Evolutionary conservation across 2,797 vertebrate species (phyloP), one percentile per base, ranked within the genome.

Genomic region (Macroramphosus scolopax): DNA sequence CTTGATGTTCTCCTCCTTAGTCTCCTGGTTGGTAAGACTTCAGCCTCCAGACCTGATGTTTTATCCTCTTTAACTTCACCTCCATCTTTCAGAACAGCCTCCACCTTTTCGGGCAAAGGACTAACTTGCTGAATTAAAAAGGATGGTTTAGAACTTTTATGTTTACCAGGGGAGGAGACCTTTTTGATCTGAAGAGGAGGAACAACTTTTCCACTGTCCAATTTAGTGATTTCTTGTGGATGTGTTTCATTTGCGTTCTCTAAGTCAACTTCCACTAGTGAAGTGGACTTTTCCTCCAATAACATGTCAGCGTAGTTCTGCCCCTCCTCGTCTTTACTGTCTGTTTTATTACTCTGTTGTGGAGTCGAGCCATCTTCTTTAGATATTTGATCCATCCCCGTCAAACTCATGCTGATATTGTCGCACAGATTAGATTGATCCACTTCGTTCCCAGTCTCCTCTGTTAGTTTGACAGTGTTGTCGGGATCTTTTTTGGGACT

Each of bases 151-250:
- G 86, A 85, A 59, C 82, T 87, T 72, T 82, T 88, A 39, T 67
- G 80, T 72, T 89, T 91, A 25, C 83, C 82, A 11, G 90, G 90
- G 47, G 89, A 91, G 10, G 87, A 89, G 14, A 90, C 85, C 51
- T 91, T 87, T 71, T 91, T 91, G 28, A 90, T 89, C 68, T 91
- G 89, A 63, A 90, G 83, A n/a, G 89, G 87, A 18, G 87, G 89
- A 17, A 89, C 68, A 26, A 86, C 59, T 74, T 91, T 87, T 20
- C 37, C 82, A 1, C 43, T 54, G 16, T 85, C 84, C 0, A n/a
- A 64, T 66, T 78, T 81, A 17, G 51, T 42, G 1, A 53, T 45
- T 55, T 86, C 84, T 52, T 80, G 75, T 12, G 58, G 45, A 43
- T 63, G 45, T 0, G 49, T 43, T 81, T 82, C 87, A 50, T 46